Percentiles rank a stretch among this genome's conserved stretches.
phyloP scores from a whole-genome alignment of 2,888 invertebrate genomes.

The Tinea trinotella region DNA sequence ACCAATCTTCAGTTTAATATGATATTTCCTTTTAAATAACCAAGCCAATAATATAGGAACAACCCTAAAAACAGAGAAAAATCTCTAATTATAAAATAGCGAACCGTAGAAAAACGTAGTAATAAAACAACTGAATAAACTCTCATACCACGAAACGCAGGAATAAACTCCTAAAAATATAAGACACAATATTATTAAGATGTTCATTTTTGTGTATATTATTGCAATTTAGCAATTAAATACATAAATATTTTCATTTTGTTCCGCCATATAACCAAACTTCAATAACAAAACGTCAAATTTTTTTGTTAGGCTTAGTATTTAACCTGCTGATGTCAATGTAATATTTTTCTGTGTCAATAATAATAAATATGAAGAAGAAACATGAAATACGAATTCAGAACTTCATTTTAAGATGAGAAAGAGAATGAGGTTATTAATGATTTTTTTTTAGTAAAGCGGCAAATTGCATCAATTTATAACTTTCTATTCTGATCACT shows the following conservation, averaged over 20 bases:
- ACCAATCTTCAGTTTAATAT: constrained; percentile 84
- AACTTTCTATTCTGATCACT: too few relatives aligned
- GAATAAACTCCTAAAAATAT: constrained; percentile 67
- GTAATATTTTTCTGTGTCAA: too few relatives aligned
- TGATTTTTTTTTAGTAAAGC: too few relatives aligned
- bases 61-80: constrained; percentile 68
- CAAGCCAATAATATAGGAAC: constrained; percentile 84
- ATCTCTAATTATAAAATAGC: constrained; percentile 22
- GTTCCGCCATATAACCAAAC: background rate
- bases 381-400: too few relatives aligned
- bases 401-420: too few relatives aligned
- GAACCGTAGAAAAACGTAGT: constrained; percentile 36
- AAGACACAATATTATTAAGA: constrained; percentile 45
- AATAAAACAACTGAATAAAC: constrained; percentile 26
- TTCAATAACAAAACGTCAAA: background rate
- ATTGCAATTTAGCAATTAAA: background rate
- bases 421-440: too few relatives aligned
- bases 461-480: too few relatives aligned
- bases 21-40: constrained; percentile 84
- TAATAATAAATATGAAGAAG: too few relatives aligned
- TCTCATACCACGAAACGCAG: constrained; percentile 74
- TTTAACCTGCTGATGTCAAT: too few relatives aligned
- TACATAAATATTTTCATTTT: background rate
- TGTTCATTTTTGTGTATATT: constrained; percentile 41
- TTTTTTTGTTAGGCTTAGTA: too few relatives aligned